Percentiles rank a stretch among this genome's conserved stretches.
Evolutionary conservation across 2,113 vertebrate species (phyloP).

Genomic region (Platycercus adscitus): DNA sequence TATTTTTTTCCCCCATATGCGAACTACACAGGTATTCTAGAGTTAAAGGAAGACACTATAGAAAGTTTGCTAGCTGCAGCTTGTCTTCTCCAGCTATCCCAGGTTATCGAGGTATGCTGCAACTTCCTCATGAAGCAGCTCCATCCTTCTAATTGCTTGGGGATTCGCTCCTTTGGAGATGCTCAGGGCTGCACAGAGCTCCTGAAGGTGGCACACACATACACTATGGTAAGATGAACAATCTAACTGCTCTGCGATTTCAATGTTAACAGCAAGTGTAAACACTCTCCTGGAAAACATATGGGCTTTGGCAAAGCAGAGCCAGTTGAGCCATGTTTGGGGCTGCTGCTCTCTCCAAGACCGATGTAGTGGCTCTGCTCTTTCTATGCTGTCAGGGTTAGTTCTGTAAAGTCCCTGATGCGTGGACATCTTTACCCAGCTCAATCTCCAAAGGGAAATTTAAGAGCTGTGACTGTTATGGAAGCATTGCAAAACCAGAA

Average conservation of each 20-base stretch:
- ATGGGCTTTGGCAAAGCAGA: not conserved
- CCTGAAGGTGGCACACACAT: constrained; percentile 92
- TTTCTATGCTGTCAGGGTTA: not conserved
- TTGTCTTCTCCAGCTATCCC: constrained; percentile 94
- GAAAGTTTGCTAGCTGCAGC: constrained; percentile 94
- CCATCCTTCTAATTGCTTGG: constrained; percentile 96
- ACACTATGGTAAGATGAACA: constrained; percentile 88
- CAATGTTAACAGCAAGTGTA: not conserved
- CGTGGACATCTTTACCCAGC: not conserved
- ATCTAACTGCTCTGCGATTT: not conserved
- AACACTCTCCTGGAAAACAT: not conserved
- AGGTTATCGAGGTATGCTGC: constrained; percentile 96
- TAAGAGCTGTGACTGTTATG: not conserved
- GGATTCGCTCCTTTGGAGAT: constrained; percentile 94
- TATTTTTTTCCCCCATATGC: not conserved
- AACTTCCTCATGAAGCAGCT: constrained; percentile 97
- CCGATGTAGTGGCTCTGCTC: not conserved
- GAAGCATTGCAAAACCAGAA: not conserved
- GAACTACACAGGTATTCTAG: constrained; percentile 84
- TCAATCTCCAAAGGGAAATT: not conserved
- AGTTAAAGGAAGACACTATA: constrained; percentile 95
- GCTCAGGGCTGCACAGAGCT: constrained; percentile 93
- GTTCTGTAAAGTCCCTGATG: not conserved
- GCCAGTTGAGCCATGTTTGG: not conserved
- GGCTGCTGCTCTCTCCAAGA: not conserved